A percentile compares a stretch with the other conserved stretches of the same genome.
These are phyloP conservation scores for Tenthredo distinguenda DNA, from an alignment of 2,888 invertebrate genomes.

Conservation along the genomic window DNA sequence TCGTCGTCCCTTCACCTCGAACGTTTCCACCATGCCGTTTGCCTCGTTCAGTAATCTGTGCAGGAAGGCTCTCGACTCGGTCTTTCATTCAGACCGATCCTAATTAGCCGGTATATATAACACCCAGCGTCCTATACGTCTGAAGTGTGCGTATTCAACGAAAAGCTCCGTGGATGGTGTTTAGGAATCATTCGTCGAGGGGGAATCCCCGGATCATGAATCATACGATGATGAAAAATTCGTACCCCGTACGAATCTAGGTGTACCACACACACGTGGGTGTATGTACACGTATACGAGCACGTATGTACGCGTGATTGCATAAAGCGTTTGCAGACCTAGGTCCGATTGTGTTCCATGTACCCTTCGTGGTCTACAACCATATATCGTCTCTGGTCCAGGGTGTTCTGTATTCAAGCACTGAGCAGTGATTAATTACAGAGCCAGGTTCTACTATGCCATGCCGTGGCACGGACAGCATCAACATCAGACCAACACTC, in stretches of 20 bases:
- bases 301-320: background rate
- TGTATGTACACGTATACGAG: no score
- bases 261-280: background rate
- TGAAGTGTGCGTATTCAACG: constrained; percentile 3
- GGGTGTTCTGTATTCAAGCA: constrained; percentile 51
- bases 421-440: constrained; percentile 53
- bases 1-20: background rate
- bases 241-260: background rate
- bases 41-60: background rate
- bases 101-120: constrained; percentile 16
- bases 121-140: background rate
- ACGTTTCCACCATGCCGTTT: background rate
- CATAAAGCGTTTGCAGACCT: constrained; percentile 18
- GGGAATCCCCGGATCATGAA: background rate
- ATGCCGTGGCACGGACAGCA: constrained; percentile 46
- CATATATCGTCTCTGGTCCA: constrained; percentile 35
- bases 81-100: constrained; percentile 8
- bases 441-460: constrained; percentile 39
- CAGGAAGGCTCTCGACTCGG: constrained; percentile 3
- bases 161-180: background rate
- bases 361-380: constrained; percentile 12
- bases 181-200: background rate
- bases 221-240: background rate
- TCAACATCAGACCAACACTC: constrained; percentile 52
- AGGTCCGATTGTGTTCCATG: constrained; percentile 32